These are phyloP conservation scores for Callimorpha dominula DNA, from an alignment of 2,888 invertebrate genomes.

Conservation along the genomic window DNA sequence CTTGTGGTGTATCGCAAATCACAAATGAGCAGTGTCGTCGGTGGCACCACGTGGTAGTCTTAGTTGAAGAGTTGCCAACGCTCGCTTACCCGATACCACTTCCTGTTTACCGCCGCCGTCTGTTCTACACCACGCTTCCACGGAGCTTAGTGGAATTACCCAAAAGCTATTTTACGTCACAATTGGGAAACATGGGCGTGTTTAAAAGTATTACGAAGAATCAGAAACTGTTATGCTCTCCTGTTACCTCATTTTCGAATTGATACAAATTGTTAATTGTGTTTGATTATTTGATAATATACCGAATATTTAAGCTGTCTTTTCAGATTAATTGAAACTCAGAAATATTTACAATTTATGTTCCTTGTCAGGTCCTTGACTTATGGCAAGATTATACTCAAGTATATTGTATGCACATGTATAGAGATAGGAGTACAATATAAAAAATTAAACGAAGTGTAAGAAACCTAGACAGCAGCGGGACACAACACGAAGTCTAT, in stretches of 20 bases:
- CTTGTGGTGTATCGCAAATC: slow-evolving; percentile 41
- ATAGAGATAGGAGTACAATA: background rate
- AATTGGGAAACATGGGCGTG: slow-evolving; percentile 31
- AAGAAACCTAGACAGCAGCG: slow-evolving; percentile 58
- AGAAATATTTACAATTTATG: background rate
- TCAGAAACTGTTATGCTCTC: slow-evolving; percentile 24
- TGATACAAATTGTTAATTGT: background rate
- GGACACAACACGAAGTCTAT: slow-evolving; percentile 64
- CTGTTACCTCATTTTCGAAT: background rate
- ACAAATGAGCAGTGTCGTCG: slow-evolving; percentile 52
- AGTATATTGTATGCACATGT: background rate
- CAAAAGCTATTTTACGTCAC: slow-evolving; percentile 57
- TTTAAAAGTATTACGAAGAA: slow-evolving; percentile 34
- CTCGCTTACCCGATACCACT: slow-evolving; percentile 67
- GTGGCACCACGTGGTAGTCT: slow-evolving; percentile 64
- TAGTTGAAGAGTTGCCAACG: slow-evolving; percentile 80
- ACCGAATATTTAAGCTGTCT: background rate
- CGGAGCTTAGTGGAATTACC: slow-evolving; percentile 53
- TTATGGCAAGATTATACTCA: background rate
- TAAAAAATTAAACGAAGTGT: background rate
- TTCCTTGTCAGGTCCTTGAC: background rate
- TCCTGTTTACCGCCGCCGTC: slow-evolving; percentile 80
- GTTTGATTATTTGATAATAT: background rate
- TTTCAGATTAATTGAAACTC: background rate
- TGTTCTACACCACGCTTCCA: slow-evolving; percentile 59